Evolutionary conservation across 2,888 invertebrate genomes (phyloP).

Genomic region (Pinctada fucata): DNA sequence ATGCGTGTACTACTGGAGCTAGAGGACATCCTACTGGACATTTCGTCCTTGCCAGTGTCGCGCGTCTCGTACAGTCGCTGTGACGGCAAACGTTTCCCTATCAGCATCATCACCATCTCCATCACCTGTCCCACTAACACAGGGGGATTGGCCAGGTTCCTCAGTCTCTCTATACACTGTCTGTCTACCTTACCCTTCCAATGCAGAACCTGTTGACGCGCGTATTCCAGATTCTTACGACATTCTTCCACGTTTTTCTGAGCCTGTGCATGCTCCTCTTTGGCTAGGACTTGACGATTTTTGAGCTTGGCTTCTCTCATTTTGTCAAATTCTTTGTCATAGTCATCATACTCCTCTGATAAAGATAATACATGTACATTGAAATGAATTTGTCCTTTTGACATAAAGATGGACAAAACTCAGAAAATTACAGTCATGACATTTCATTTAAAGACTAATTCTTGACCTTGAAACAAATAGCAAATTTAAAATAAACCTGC

Average conservation of each 20-base stretch:
- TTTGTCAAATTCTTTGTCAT: slow-evolving; percentile 76
- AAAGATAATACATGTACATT: slow-evolving; percentile 12
- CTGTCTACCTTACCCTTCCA: slow-evolving; percentile 71
- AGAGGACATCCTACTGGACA: slow-evolving; percentile 72
- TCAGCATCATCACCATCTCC: slow-evolving; percentile 77
- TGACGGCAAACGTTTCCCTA: slow-evolving; percentile 73
- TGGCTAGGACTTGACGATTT: slow-evolving; percentile 72
- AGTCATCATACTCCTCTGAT: slow-evolving; percentile 76
- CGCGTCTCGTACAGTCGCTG: slow-evolving; percentile 57
- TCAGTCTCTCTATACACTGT: slow-evolving; percentile 73
- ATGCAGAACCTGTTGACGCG: slow-evolving; percentile 67
- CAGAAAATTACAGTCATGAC: neutral
- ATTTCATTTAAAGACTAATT: neutral
- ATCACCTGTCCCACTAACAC: slow-evolving; percentile 75
- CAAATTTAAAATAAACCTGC: no score
- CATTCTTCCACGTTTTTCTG: slow-evolving; percentile 70
- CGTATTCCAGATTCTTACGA: slow-evolving; percentile 69
- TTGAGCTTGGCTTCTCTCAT: slow-evolving; percentile 75
- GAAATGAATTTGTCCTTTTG: neutral
- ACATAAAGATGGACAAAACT: neutral
- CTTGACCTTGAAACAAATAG: no score
- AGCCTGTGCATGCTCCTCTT: slow-evolving; percentile 71
- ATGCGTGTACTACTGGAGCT: slow-evolving; percentile 72
- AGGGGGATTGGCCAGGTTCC: slow-evolving; percentile 74
- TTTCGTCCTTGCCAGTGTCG: slow-evolving; percentile 64